Conservation (phyloP, 2,888 invertebrate species). For the Acrobasis consociella region DNA sequence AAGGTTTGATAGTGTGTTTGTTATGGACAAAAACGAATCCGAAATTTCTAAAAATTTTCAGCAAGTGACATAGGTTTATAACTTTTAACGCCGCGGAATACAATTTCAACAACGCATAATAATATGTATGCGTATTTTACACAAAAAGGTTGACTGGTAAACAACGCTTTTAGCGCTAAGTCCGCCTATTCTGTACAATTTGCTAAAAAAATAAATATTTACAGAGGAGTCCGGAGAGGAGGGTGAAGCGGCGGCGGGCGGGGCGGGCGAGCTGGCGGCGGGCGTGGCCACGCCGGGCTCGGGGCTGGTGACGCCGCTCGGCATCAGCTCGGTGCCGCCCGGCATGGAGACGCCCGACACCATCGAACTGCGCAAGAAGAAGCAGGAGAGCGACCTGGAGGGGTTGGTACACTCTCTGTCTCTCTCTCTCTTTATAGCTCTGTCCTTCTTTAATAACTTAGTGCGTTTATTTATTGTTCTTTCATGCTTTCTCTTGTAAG, state of each 20-base stretch:
- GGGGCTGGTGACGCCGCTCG: constrained; percentile 97
- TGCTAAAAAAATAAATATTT: background rate
- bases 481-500: too few relatives aligned
- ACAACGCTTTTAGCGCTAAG: too few relatives aligned
- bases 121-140: too few relatives aligned
- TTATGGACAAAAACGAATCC: background rate
- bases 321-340: constrained; percentile 94
- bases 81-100: too few relatives aligned
- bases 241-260: constrained; percentile 45
- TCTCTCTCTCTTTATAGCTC: too few relatives aligned
- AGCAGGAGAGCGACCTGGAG: constrained; percentile 97
- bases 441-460: too few relatives aligned
- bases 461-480: too few relatives aligned
- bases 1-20: background rate
- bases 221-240: constrained; percentile 65
- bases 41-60: too few relatives aligned
- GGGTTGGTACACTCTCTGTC: constrained; percentile 80
- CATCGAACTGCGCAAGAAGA: constrained; percentile 98
- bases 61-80: too few relatives aligned
- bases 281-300: constrained; percentile 97
- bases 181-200: too few relatives aligned
- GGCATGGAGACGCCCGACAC: constrained; percentile 99
- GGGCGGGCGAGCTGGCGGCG: constrained; percentile 78
- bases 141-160: too few relatives aligned
- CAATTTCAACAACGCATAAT: too few relatives aligned